Base-by-base conservation (phyloP, 2,113 vertebrate species). In the Macaca nemestrina region DNA sequence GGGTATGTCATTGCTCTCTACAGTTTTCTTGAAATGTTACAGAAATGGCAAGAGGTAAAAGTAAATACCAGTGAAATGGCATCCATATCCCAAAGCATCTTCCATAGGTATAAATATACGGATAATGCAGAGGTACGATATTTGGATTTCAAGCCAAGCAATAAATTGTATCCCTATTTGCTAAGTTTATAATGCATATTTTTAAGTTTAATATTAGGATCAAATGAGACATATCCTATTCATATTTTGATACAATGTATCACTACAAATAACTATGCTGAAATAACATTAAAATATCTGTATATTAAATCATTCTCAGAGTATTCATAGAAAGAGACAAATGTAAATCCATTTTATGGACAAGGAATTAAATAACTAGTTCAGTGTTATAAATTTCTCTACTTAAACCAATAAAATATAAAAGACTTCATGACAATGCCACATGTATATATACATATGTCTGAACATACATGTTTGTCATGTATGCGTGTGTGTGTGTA, bases 11-110 rank as follows among this genome's bases (percentile, higher is more conserved):
- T 9, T 83, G 27, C 52, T 88, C 67, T 94, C 38, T 84, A 38
- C 8, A 67, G 35, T 72, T 96, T 72, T 96, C 45, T 88, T 90
- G 82, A 93, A 95, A 83, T 76, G 87, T 76, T 67, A 95, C n/a
- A 95, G 61, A 92, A 96, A 96, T 72, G 75, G 52, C 86, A 93
- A 95, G 82, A 95, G 88, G 78, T 57, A 79, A 92, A 73, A 93
- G 72, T 75, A 97, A 97, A 80, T 83, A 90, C 38, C 85, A 93
- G 57, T 0, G 11, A 93, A 97, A 96, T 80, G 88, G 85, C 79
- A 93, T 40, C 80, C 38, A 45, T 52, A 67, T 96, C 35, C 48
- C 75, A 94, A 67, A 84, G 55, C 45, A 96, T 20, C 70, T 80
- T 96, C 32, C 78, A 73, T 14, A 61, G 78, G 64, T 76, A 89